Percentiles rank a stretch among this genome's conserved stretches.
Evolutionary conservation across 2,113 vertebrate genomes (phyloP).

Genomic region (Gobiocypris rarus): DNA sequence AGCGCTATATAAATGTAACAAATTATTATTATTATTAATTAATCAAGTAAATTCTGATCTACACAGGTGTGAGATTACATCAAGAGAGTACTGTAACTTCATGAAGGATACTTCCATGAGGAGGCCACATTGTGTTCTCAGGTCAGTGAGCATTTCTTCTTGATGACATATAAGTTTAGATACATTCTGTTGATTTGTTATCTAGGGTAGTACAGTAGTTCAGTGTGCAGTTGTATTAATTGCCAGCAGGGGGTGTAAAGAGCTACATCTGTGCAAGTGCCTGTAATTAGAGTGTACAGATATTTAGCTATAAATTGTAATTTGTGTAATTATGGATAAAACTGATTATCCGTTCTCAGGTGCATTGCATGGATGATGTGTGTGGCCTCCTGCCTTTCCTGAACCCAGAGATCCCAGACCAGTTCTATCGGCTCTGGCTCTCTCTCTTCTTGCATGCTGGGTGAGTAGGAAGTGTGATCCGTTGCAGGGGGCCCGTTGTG

Average conservation of each 20-base stretch:
- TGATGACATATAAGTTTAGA: no score
- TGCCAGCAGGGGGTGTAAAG: slow-evolving; percentile 39
- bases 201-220: not conserved
- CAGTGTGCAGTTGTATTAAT: not conserved
- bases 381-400: slow-evolving; percentile 97
- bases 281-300: not conserved
- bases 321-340: slow-evolving; percentile 12
- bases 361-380: slow-evolving; percentile 98
- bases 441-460: slow-evolving; percentile 97
- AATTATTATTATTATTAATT: no score
- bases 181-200: not conserved
- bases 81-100: no score
- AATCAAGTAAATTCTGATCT: no score
- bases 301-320: not conserved
- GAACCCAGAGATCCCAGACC: slow-evolving; percentile 96
- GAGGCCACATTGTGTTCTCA: no score
- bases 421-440: slow-evolving; percentile 98
- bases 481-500: not conserved
- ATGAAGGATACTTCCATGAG: no score
- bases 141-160: no score
- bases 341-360: slow-evolving; percentile 71
- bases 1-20: no score
- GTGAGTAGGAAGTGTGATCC: slow-evolving; percentile 69
- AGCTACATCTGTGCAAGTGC: not conserved
- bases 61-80: no score